These are phyloP conservation scores for Cardiocondyla obscurior DNA, from an alignment of 1,140 invertebrate species.

Conservation along the genomic window DNA sequence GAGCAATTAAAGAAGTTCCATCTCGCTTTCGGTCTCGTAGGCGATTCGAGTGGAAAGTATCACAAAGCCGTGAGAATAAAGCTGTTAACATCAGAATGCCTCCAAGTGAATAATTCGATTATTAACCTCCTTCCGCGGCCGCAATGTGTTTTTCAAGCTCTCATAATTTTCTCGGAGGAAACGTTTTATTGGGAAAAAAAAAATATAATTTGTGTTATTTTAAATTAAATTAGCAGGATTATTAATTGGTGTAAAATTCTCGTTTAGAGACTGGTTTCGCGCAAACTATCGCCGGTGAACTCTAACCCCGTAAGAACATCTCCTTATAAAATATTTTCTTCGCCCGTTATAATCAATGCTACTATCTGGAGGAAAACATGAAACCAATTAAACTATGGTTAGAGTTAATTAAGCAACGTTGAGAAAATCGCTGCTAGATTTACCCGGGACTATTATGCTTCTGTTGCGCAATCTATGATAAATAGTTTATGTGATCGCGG, in stretches of 20 bases:
- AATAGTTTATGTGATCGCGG: constrained; percentile 17
- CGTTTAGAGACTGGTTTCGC: background rate
- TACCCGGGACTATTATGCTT: background rate
- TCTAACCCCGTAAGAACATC: constrained; percentile 18
- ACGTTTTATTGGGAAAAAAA: background rate
- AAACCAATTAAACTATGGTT: constrained; percentile 35
- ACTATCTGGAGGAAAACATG: constrained; percentile 5
- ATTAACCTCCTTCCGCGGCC: background rate
- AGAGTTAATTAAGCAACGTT: constrained; percentile 32
- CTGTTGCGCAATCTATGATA: constrained; percentile 16
- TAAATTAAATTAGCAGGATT: background rate
- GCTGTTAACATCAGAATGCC: background rate
- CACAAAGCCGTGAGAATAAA: background rate
- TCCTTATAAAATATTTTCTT: constrained; percentile 14
- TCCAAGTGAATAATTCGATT: background rate
- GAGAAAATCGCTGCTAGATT: constrained; percentile 8
- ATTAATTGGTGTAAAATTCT: constrained; percentile 3
- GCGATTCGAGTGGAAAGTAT: background rate
- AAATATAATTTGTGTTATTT: too few species aligned
- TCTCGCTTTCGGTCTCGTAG: constrained; percentile 9
- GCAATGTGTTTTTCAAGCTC: background rate
- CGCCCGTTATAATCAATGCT: background rate
- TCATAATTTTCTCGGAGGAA: background rate
- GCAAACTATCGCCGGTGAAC: background rate
- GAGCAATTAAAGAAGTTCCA: constrained; percentile 39